Evolutionary conservation across 2,797 vertebrate species (phyloP), one percentile per base, ranked within the genome.

Genomic region (Pelobates cultripes): DNA sequence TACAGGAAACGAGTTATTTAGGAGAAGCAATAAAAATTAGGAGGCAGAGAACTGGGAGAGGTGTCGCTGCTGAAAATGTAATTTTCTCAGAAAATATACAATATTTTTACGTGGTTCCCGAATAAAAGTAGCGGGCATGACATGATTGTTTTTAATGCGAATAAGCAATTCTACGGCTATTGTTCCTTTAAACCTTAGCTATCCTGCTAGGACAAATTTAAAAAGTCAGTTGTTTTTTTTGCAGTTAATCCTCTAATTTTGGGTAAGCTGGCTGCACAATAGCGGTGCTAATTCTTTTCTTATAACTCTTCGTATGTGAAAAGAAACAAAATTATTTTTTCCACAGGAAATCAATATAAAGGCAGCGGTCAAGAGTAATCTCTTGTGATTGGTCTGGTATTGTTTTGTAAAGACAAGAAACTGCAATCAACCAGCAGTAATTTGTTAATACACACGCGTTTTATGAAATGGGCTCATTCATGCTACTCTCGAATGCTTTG

Each of bases 311-410:
- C 51, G 43, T 78, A 70, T 78, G 70, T 63, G 45, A 78, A 74
- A 63, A 55, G 28, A 71, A 71, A 73, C 55, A 41, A 55, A 83
- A 78, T 79, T 79, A 53, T 64, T 75, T 75, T 78, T 83, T 51
- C 43, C 15, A 64, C 64, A 78, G 77, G 76, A 83, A 83, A 83
- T 83, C 81, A 83, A 83, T 79, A 79, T 43, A n/a, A 43, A 74
- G 28, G 71, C 66, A 75, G 79, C 79, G 45, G 66, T 81, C 55
- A 40, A 15, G 13, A 45, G 42, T 40, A 12, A 42, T 57, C 77
- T 64, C 43, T 14, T 78, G 74, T 44, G 76, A 70, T 44, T 63
- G 28, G 41, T 17, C n/a, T 28, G 7, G 4, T 57, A 64, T 64
- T 78, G 76, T 51, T 79, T 51, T 70, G 55, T 63, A 40, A 61